Percentiles rank a stretch among this genome's conserved stretches.
Conservation (phyloP, 23 tunicate genomes). For the Diplosoma virens region DNA sequence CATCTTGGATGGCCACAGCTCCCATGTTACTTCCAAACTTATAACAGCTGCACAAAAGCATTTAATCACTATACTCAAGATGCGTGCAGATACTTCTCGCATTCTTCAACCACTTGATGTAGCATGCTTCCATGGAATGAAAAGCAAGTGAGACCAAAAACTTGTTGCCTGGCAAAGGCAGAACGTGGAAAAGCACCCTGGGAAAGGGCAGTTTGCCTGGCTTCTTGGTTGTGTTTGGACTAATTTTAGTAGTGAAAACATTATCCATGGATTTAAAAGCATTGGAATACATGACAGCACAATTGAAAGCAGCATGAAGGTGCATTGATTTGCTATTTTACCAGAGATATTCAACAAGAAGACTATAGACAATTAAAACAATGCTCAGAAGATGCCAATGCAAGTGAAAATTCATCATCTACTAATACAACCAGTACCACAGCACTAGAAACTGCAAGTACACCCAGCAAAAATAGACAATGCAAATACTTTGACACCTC, state of each 20-base stretch:
- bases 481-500: background rate
- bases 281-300: background rate
- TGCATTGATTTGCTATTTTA: background rate
- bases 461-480: background rate
- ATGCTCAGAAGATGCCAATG: background rate
- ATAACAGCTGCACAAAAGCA: background rate
- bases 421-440: background rate
- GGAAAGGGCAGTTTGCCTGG: background rate
- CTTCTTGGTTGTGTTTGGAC: background rate
- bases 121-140: background rate
- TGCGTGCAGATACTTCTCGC: background rate
- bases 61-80: background rate
- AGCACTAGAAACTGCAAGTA: background rate
- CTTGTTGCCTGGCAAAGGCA: background rate
- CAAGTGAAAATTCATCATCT: background rate
- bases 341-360: background rate
- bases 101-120: background rate
- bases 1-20: background rate
- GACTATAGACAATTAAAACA: background rate
- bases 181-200: background rate
- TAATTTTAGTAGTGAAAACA: background rate
- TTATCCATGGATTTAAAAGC: background rate
- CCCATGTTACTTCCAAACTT: background rate
- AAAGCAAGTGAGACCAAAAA: background rate
- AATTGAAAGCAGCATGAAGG: background rate